Evolutionary conservation across 2,888 invertebrate genomes (phyloP).

Genomic region (Ophion costatus): DNA sequence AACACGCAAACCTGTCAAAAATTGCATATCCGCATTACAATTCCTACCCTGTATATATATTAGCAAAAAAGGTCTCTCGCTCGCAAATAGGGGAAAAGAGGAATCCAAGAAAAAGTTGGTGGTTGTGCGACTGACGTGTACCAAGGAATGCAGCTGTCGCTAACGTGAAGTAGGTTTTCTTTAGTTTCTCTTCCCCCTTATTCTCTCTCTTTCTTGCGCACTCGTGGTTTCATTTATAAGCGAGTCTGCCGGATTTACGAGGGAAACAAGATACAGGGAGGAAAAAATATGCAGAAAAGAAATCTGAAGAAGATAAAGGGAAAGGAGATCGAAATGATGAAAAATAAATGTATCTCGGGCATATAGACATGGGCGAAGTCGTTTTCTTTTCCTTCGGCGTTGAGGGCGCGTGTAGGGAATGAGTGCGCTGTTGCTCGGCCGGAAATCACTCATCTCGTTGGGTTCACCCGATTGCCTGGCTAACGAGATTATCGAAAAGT

Average conservation of each 20-base stretch:
- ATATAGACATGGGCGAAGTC: background rate
- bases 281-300: background rate
- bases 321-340: background rate
- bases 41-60: too few species aligned
- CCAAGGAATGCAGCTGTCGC: slow-evolving; percentile 33
- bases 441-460: slow-evolving; percentile 31
- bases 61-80: background rate
- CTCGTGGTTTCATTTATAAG: background rate
- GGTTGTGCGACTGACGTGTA: slow-evolving; percentile 41
- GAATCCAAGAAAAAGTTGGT: slow-evolving; percentile 38
- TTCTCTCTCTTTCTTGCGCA: background rate
- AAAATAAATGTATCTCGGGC: background rate
- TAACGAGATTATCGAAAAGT: slow-evolving; percentile 46
- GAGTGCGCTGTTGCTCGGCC: background rate
- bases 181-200: background rate
- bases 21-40: background rate
- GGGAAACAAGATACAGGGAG: background rate
- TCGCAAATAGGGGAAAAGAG: background rate
- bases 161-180: slow-evolving; percentile 9
- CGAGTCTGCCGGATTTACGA: slow-evolving; percentile 8
- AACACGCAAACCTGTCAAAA: background rate
- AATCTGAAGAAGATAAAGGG: background rate
- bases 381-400: background rate
- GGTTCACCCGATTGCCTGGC: slow-evolving; percentile 17
- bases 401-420: background rate